These are phyloP conservation scores for Eulimnadia texana DNA, from an alignment of 1,140 invertebrate species.

Conservation along the genomic window DNA sequence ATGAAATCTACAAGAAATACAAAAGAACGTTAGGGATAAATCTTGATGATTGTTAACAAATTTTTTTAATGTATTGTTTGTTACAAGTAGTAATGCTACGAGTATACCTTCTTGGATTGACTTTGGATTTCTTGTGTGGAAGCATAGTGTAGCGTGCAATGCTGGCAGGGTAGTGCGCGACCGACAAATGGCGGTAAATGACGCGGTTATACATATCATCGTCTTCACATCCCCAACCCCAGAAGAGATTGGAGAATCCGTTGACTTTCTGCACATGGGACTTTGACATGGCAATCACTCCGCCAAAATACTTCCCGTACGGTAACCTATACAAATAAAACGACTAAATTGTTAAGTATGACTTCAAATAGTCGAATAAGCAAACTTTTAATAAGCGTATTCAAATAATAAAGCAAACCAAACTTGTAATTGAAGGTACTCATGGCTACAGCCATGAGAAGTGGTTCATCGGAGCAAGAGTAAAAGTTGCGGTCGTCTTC, in stretches of 20 bases:
- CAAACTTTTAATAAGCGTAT: too few species aligned
- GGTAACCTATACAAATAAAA: constrained; percentile 46
- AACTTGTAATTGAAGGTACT: constrained; percentile 77
- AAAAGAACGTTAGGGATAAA: too few species aligned
- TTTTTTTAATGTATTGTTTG: too few species aligned
- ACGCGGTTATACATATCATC: constrained; percentile 61
- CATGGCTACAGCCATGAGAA: constrained; percentile 87
- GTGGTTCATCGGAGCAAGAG: constrained; percentile 52
- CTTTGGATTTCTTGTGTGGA: neutral
- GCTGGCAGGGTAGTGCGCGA: neutral
- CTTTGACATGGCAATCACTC: constrained; percentile 39
- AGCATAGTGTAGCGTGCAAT: neutral
- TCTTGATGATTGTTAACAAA: too few species aligned
- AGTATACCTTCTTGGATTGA: too few species aligned
- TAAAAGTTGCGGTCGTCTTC: constrained; percentile 50
- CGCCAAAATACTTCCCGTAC: constrained; percentile 69
- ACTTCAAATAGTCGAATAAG: constrained; percentile 12
- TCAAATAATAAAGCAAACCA: constrained; percentile 19
- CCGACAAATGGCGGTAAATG: too few species aligned
- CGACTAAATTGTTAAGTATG: constrained; percentile 17
- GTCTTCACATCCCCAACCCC: constrained; percentile 51
- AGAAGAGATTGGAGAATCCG: constrained; percentile 54
- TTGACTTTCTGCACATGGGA: constrained; percentile 44
- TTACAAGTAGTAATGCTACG: too few species aligned
- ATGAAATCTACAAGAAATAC: too few species aligned